phyloP scores from a whole-genome alignment of 2,888 invertebrate genomes.

The Oeneis ivallda region DNA sequence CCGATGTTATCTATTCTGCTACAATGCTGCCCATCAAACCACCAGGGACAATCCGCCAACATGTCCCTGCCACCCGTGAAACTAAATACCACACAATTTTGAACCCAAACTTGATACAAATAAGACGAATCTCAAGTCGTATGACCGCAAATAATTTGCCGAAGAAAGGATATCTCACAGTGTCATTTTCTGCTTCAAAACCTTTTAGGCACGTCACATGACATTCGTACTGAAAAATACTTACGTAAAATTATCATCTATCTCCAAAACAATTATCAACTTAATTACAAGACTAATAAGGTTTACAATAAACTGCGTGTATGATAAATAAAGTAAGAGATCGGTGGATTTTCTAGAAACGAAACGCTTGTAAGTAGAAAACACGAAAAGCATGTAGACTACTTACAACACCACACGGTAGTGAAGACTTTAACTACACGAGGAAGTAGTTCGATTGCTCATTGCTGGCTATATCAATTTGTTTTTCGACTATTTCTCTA shows the following conservation, averaged over 20 bases:
- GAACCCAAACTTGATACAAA: constrained; percentile 37
- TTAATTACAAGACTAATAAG: constrained; percentile 1
- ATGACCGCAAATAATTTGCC: constrained; percentile 39
- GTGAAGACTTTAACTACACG: not conserved
- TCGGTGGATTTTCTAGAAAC: not conserved
- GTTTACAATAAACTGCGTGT: constrained; percentile 7
- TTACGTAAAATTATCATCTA: not conserved
- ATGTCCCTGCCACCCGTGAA: constrained; percentile 10
- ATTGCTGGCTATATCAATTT: not conserved
- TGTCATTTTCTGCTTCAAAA: constrained; percentile 57
- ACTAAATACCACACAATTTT: constrained; percentile 34
- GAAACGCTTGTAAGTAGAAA: not conserved
- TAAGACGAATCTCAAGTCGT: not conserved
- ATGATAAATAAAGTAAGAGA: not conserved
- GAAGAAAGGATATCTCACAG: constrained; percentile 52
- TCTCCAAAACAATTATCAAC: constrained; percentile 17
- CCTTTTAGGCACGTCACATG: constrained; percentile 44
- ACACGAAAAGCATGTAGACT: constrained; percentile 1
- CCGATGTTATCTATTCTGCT: constrained; percentile 62
- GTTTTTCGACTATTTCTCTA: no score
- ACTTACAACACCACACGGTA: not conserved
- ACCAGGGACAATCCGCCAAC: constrained; percentile 36
- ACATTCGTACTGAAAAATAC: constrained; percentile 29
- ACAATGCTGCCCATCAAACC: constrained; percentile 57
- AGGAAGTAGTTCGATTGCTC: not conserved